These are phyloP conservation scores for Caerostris darwini DNA, from an alignment of 1,140 invertebrate species.

Conservation along the genomic window DNA sequence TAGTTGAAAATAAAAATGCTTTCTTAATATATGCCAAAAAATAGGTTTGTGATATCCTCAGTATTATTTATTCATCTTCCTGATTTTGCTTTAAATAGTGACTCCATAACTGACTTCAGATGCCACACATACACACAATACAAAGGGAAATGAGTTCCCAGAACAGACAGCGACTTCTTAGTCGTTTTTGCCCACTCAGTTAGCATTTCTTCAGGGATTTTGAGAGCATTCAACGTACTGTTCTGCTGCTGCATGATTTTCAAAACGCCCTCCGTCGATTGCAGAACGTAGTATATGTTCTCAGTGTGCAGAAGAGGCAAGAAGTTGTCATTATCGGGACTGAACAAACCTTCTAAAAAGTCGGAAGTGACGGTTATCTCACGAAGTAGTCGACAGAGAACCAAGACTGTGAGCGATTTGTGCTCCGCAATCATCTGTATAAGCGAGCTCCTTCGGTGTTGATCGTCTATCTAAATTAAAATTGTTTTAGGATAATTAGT, in stretches of 20 bases:
- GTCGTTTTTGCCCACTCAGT: slow-evolving; percentile 32
- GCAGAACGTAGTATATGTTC: slow-evolving; percentile 50
- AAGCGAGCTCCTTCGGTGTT: slow-evolving; percentile 19
- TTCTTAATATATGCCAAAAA: too few relatives aligned
- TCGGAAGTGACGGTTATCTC: slow-evolving; percentile 44
- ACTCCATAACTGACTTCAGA: slow-evolving; percentile 28
- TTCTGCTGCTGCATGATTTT: slow-evolving; percentile 25
- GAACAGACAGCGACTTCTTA: neutral
- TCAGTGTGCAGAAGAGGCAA: slow-evolving; percentile 9
- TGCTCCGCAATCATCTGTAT: slow-evolving; percentile 55
- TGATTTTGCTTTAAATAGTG: neutral
- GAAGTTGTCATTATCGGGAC: slow-evolving; percentile 50
- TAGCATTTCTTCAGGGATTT: slow-evolving; percentile 22
- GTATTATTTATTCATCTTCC: neutral
- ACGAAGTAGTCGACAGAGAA: slow-evolving; percentile 30
- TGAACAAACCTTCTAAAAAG: slow-evolving; percentile 21
- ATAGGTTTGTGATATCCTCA: too few relatives aligned
- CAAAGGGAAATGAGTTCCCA: slow-evolving; percentile 47
- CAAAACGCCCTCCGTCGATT: slow-evolving; percentile 53
- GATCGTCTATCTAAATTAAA: neutral
- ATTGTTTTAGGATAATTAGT: too few relatives aligned
- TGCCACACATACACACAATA: slow-evolving; percentile 65
- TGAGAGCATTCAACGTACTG: slow-evolving; percentile 25
- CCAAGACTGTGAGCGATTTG: neutral
- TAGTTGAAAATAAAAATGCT: too few relatives aligned